These are phyloP conservation scores for Thera obeliscata DNA, from an alignment of 2,888 invertebrate genomes.

Conservation along the genomic window DNA sequence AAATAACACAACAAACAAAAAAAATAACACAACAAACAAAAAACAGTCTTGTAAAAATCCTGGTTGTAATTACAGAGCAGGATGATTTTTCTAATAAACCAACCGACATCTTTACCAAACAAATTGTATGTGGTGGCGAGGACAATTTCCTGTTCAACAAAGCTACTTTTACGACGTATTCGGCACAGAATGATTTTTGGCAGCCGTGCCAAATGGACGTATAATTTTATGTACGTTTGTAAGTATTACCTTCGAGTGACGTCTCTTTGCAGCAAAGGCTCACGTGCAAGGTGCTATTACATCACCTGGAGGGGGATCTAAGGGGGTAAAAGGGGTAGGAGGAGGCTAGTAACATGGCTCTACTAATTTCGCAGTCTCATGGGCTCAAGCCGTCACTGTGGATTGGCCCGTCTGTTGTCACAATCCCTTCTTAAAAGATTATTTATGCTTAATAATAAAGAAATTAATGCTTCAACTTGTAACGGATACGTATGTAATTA, in stretches of 20 bases:
- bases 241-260: constrained; percentile 23
- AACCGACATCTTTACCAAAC: constrained; percentile 18
- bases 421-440: constrained; percentile 58
- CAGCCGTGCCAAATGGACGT: constrained; percentile 37
- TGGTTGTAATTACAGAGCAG: neutral
- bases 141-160: constrained; percentile 35
- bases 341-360: constrained; percentile 57
- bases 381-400: constrained; percentile 54
- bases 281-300: constrained; percentile 50
- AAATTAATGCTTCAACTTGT: constrained; percentile 55
- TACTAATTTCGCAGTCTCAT: constrained; percentile 73
- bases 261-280: constrained; percentile 45
- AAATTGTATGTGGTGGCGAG: constrained; percentile 24
- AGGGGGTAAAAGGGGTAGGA: constrained; percentile 23
- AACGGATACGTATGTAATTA: constrained; percentile 39
- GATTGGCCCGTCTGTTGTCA: constrained; percentile 53
- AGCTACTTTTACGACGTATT: constrained; percentile 36
- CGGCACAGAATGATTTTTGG: constrained; percentile 40
- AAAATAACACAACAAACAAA: no score
- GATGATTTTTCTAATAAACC: neutral
- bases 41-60: neutral
- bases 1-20: no score
- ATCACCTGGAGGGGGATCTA: constrained; percentile 43
- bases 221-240: constrained; percentile 40
- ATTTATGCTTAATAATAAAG: constrained; percentile 61